Evolutionary conservation across 2,113 vertebrate species (phyloP).

Genomic region (Salminus brasiliensis): DNA sequence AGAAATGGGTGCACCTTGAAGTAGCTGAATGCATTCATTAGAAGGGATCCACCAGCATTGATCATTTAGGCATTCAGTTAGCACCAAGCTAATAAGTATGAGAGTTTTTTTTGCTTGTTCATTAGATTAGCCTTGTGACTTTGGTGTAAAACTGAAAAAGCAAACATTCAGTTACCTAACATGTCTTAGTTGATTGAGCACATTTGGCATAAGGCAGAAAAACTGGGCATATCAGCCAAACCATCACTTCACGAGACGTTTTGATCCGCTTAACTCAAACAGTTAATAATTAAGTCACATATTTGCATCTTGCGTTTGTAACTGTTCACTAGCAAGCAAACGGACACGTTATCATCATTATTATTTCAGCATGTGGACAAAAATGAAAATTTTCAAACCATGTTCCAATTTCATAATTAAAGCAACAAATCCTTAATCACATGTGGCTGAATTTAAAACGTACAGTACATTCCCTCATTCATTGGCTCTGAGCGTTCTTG

Average conservation of each 20-base stretch:
- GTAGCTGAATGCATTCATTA: too few relatives aligned
- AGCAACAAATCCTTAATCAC: not conserved
- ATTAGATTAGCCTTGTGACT: too few relatives aligned
- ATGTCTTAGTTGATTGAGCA: too few relatives aligned
- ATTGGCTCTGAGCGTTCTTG: not conserved
- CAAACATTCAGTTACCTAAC: too few relatives aligned
- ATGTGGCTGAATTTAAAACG: not conserved
- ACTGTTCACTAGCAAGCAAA: conserved; percentile 15
- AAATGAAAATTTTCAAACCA: not conserved
- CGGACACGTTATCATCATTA: not conserved
- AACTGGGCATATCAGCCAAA: too few relatives aligned
- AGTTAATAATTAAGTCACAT: not conserved
- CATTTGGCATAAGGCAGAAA: not conserved
- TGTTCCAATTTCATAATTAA: not conserved
- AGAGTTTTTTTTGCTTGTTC: too few relatives aligned
- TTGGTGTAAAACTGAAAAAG: too few relatives aligned
- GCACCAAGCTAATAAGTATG: too few relatives aligned
- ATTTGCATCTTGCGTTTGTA: not conserved
- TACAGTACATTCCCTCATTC: not conserved
- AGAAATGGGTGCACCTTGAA: too few relatives aligned
- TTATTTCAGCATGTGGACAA: not conserved
- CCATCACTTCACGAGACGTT: too few relatives aligned
- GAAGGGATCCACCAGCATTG: too few relatives aligned
- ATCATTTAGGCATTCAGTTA: not conserved
- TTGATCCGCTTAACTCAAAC: not conserved